Percentiles rank a stretch among this genome's conserved stretches.
These are phyloP conservation scores for Baccha elongata DNA, from an alignment of 2,888 invertebrate genomes.

Conservation along the genomic window DNA sequence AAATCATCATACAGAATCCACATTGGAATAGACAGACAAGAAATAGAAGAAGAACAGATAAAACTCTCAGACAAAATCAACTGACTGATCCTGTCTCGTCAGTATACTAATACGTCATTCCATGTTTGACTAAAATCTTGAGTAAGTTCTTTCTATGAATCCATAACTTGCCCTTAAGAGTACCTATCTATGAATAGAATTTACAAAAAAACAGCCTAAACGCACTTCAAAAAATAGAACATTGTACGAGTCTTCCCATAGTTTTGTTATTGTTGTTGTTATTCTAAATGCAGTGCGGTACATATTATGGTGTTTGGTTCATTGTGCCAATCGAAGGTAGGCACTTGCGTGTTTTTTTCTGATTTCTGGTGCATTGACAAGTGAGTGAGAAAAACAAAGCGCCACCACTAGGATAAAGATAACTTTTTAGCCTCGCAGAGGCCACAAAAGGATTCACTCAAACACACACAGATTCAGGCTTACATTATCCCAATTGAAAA, in stretches of 20 bases:
- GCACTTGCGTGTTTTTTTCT: constrained; percentile 37
- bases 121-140: no score
- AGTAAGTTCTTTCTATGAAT: background rate
- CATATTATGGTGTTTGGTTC: constrained; percentile 39
- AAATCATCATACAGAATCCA: no score
- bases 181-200: background rate
- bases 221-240: constrained; percentile 67
- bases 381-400: constrained; percentile 54
- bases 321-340: constrained; percentile 64
- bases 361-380: constrained; percentile 50
- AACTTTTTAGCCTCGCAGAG: constrained; percentile 15
- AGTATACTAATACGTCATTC: no score
- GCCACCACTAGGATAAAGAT: constrained; percentile 43
- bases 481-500: constrained; percentile 58
- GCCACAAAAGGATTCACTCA: constrained; percentile 53
- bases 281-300: constrained; percentile 11
- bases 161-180: background rate
- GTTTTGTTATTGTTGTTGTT: constrained; percentile 2
- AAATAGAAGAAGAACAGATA: no score
- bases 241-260: constrained; percentile 28
- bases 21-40: no score
- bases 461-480: constrained; percentile 2
- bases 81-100: no score
- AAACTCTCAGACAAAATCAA: no score
- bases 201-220: constrained; percentile 31